phyloP scores from a whole-genome alignment of 2,797 vertebrate genomes.

The Carduelis carduelis region DNA sequence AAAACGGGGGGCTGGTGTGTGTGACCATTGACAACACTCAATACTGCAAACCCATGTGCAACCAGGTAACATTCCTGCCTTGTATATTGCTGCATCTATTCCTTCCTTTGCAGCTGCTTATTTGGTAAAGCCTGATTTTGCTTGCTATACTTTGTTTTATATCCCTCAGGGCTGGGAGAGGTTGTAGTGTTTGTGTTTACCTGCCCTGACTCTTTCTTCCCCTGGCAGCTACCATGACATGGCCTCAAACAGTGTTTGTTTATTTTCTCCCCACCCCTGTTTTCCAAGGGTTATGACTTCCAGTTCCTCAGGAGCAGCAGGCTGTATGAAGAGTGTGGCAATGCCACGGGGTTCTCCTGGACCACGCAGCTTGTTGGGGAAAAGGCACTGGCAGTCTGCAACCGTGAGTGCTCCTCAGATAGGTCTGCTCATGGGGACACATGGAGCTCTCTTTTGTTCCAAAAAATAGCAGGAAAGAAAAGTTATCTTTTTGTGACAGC shows the following conservation, averaged over 20 bases:
- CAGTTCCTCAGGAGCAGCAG: constrained; percentile 70
- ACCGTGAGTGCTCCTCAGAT: constrained; percentile 55
- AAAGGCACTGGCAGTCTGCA: constrained; percentile 74
- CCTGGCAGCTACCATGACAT: rapidly evolving
- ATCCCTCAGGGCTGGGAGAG: not conserved
- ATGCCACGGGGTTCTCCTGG: constrained; percentile 66
- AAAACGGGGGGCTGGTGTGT: constrained; percentile 76
- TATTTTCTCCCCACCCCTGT: not conserved
- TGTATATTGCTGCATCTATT: not conserved
- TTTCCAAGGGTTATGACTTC: constrained; percentile 76
- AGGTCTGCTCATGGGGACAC: rapidly evolving
- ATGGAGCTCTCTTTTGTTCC: not conserved
- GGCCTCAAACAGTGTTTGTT: not conserved
- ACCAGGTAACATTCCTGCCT: constrained; percentile 51
- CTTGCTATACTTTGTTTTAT: not conserved
- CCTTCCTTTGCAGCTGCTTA: not conserved
- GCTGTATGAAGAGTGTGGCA: constrained; percentile 74
- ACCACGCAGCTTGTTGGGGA: constrained; percentile 67
- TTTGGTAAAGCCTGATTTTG: not conserved
- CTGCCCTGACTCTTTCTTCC: not conserved
- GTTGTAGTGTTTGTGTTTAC: not conserved
- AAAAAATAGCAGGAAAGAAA: not conserved
- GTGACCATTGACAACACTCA: not conserved
- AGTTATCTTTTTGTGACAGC: not conserved
- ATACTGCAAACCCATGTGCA: constrained; percentile 86